phyloP scores from a whole-genome alignment of 2,888 invertebrate genomes.

The Drosophila anceps region DNA sequence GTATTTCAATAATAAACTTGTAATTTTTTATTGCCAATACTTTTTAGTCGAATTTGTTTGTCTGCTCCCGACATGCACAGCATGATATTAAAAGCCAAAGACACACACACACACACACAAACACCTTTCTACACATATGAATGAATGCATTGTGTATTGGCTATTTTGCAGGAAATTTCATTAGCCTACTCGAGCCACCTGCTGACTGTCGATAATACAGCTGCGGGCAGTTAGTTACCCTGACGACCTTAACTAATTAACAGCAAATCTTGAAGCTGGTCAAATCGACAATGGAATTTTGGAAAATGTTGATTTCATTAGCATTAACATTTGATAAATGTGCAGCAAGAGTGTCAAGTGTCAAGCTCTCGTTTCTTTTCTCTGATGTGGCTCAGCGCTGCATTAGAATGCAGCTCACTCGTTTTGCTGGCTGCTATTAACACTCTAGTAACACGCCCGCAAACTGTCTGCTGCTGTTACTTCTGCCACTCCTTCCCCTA shows the following conservation, averaged over 20 bases:
- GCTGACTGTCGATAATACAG: constrained; percentile 24
- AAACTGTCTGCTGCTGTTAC: constrained; percentile 2
- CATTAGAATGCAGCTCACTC: constrained; percentile 67
- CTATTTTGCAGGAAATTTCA: constrained; percentile 42
- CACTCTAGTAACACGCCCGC: constrained; percentile 50
- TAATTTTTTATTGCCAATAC: constrained; percentile 36
- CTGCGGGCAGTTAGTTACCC: constrained; percentile 54
- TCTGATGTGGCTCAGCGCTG: constrained; percentile 11
- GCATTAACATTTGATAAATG: constrained; percentile 52
- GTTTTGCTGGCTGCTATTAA: constrained; percentile 60
- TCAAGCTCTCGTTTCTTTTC: constrained; percentile 4
- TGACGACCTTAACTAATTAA: constrained; percentile 59
- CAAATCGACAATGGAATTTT: constrained; percentile 26
- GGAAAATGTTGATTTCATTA: constrained; percentile 40
- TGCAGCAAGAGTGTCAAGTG: constrained; percentile 8
- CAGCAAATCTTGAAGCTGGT: constrained; percentile 26
- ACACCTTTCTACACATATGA: no score
- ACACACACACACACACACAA: neutral
- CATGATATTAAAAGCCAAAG: constrained; percentile 19
- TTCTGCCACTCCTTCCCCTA: neutral
- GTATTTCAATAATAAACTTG: neutral
- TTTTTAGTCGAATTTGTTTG: constrained; percentile 1
- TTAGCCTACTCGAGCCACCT: constrained; percentile 42
- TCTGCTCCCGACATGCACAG: constrained; percentile 7
- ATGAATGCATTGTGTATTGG: neutral